These are phyloP conservation scores for Poecilia wingei DNA, from an alignment of 2,797 vertebrate genomes.

Conservation along the genomic window DNA sequence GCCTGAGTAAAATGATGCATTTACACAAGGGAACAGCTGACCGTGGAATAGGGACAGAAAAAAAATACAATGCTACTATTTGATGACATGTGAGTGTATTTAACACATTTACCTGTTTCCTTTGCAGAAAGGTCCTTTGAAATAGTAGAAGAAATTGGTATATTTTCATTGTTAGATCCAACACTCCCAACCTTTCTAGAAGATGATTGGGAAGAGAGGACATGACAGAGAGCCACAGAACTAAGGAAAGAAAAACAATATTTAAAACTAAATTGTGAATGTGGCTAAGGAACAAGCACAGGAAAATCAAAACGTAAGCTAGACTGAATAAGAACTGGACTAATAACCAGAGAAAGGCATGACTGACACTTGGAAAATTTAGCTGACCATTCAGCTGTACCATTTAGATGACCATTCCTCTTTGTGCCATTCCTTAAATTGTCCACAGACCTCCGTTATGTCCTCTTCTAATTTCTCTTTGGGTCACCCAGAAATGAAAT, in stretches of 20 bases:
- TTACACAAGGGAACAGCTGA: slow-evolving; percentile 27
- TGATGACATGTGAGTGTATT: slow-evolving; percentile 1
- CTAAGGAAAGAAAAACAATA: not conserved
- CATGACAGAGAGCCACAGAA: not conserved
- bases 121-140: not conserved
- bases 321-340: not conserved
- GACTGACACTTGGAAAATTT: not conserved
- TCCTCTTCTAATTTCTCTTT: not conserved
- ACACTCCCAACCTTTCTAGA: not conserved
- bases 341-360: not conserved
- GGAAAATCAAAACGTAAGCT: not conserved
- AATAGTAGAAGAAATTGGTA: not conserved
- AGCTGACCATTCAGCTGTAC: too few species aligned
- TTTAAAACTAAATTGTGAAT: not conserved
- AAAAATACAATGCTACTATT: not conserved
- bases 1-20: slow-evolving; percentile 19
- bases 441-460: not conserved
- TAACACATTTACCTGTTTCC: not conserved
- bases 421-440: not conserved
- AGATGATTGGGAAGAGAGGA: not conserved
- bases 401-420: not conserved
- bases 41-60: slow-evolving; percentile 13
- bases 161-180: not conserved
- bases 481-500: not conserved
- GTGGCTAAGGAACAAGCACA: not conserved